phyloP scores from a whole-genome alignment of 2,888 invertebrate species.

The Argynnis bischoffii region DNA sequence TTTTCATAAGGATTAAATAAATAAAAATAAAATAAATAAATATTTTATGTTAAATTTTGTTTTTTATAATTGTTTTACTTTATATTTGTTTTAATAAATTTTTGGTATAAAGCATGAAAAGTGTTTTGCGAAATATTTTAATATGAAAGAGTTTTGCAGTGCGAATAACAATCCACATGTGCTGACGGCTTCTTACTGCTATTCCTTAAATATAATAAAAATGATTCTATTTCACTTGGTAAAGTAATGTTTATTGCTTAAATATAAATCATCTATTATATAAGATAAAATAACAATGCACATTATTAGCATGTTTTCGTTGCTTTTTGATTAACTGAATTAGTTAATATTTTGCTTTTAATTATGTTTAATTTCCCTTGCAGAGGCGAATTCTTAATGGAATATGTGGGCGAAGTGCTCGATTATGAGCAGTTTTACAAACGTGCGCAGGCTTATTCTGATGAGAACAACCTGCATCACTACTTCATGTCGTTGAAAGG shows the following conservation, averaged over 20 bases:
- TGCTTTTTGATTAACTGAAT: background rate
- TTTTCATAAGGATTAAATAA: no score
- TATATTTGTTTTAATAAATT: background rate
- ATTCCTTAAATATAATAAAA: background rate
- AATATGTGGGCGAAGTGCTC: conserved; percentile 98
- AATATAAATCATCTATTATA: no score
- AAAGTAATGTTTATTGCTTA: no score
- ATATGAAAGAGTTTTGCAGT: background rate
- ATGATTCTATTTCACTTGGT: no score
- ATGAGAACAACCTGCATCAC: conserved; percentile 94
- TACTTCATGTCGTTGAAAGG: conserved; percentile 98
- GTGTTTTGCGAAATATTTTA: background rate
- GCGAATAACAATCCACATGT: conserved; percentile 1
- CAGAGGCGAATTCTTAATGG: conserved; percentile 97
- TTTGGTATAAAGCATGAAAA: background rate
- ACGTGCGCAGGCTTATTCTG: conserved; percentile 93
- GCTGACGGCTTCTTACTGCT: background rate
- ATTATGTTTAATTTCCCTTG: conserved; percentile 42
- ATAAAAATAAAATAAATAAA: no score
- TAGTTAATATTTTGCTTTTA: background rate
- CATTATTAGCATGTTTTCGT: no score
- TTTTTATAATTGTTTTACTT: background rate
- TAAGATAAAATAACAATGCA: no score
- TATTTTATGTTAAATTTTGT: no score
- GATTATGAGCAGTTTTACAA: conserved; percentile 94